Evolutionary conservation across 2,797 vertebrate genomes (phyloP), one percentile per base, ranked within the genome.

Genomic region (Melanotaenia pygmaea): DNA sequence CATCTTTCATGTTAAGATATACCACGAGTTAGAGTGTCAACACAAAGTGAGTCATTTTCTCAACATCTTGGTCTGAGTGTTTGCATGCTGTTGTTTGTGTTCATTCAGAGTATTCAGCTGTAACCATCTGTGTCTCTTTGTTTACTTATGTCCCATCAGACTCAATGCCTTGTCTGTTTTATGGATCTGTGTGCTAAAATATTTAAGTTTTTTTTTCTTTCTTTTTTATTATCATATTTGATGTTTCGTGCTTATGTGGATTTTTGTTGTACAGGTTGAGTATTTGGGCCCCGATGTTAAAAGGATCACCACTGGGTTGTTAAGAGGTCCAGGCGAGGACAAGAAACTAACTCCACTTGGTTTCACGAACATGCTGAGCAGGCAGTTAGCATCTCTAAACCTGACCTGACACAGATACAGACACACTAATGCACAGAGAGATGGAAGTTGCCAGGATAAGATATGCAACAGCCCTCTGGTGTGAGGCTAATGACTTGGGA

Each of bases 281-380:
- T 63, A 38, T 73, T 70, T 20, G n/a, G 22, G 67, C 43, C 32
- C 45, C 22, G 51, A 40, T 2, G n/a, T 67, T n/a, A 26, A 62
- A 16, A 43, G 67, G 70, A 65, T 82, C 69, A 64, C 68, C 1
- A 9, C 37, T 45, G 54, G 38, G 67, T 40, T 34, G 57, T 67
- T 54, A 38, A 54, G 37, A 47, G 61, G 59, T 64, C 43, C 61
- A 32, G 5, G 18, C 0, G 0, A 59, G 79, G 64, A 16, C 64
- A 79, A 57, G 66, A 64, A 72, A 74, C 62, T 45, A 40, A 61
- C 37, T 9, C 20, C 59, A 22, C 75, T 77, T 65, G 62, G 72
- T 71, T 77, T 81, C 66, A 11, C 70, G 54, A 78, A 89, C 80
- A 40, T 80, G 91, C 88, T 89, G 88, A 91, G 75, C 35, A 3